A percentile compares a stretch with the other conserved stretches of the same genome.
These are phyloP conservation scores for Chaetodon auriga DNA, from an alignment of 2,113 vertebrate species.

Conservation along the genomic window DNA sequence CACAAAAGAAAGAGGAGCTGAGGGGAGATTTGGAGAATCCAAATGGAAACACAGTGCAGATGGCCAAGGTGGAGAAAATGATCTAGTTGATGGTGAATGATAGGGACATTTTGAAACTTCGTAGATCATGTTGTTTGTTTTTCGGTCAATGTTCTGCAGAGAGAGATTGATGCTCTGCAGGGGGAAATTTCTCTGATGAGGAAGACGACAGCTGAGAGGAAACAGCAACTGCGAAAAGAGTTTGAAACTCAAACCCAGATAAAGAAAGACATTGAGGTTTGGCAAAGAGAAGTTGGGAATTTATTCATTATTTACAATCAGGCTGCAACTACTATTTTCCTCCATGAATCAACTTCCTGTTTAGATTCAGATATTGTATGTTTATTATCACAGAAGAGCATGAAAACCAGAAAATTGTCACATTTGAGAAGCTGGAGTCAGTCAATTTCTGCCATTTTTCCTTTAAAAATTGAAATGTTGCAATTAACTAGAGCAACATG, in stretches of 20 bases:
- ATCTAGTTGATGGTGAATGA: too few species aligned
- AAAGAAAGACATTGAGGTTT: constrained; percentile 79
- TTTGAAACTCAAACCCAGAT: constrained; percentile 61
- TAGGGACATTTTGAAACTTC: not conserved
- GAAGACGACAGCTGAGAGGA: constrained; percentile 38
- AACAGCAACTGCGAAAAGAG: constrained; percentile 60
- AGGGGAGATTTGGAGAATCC: constrained; percentile 73
- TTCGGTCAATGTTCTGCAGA: constrained; percentile 49
- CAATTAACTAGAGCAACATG: too few species aligned
- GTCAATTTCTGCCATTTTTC: too few species aligned
- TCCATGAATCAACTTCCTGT: too few species aligned
- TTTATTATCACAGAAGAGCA: too few species aligned
- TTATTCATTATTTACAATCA: not conserved
- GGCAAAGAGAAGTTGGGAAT: not conserved
- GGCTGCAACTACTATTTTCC: too few species aligned
- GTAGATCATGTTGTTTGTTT: not conserved
- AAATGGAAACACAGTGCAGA: constrained; percentile 60
- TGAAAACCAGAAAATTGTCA: too few species aligned
- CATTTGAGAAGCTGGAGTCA: too few species aligned
- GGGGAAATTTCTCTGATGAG: constrained; percentile 45
- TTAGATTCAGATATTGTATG: too few species aligned
- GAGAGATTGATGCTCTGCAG: constrained; percentile 62
- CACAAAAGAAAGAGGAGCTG: constrained; percentile 64
- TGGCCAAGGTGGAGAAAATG: constrained; percentile 69
- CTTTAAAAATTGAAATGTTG: too few species aligned